phyloP scores from a whole-genome alignment of 35 echinoderm and acorn worm species.

The Diadema setosum region DNA sequence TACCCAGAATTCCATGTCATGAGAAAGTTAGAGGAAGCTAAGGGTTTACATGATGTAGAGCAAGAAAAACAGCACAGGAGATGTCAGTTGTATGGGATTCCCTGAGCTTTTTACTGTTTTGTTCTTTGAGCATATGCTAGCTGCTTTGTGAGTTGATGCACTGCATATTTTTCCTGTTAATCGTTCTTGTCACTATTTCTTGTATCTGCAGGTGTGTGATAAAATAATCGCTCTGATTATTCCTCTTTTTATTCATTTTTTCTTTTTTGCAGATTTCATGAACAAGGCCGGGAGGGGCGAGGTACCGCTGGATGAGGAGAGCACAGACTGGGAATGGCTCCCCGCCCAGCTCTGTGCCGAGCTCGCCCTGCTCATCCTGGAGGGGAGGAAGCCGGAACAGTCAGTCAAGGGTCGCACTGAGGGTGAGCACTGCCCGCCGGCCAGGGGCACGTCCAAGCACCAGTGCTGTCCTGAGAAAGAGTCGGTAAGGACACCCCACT shows the following conservation, averaged over 20 bases:
- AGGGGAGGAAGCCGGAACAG: constrained; percentile 65
- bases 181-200: too few species aligned
- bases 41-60: too few species aligned
- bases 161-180: too few species aligned
- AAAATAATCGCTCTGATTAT: too few species aligned
- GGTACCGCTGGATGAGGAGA: not conserved
- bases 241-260: not conserved
- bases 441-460: constrained; percentile 13
- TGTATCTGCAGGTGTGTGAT: too few species aligned
- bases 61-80: too few species aligned
- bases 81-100: too few species aligned
- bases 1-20: too few species aligned
- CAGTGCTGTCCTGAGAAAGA: constrained; percentile 13
- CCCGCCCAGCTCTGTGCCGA: constrained; percentile 71
- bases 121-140: too few species aligned
- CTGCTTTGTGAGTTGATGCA: too few species aligned
- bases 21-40: too few species aligned
- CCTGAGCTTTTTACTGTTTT: too few species aligned
- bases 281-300: not conserved
- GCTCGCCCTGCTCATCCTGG: constrained; percentile 74
- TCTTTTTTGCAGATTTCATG: not conserved
- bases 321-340: not conserved
- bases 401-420: constrained; percentile 78
- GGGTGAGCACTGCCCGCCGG: constrained; percentile 72
- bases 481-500: not conserved